A percentile compares a stretch with the other conserved stretches of the same genome.
Evolutionary conservation across 2,113 vertebrate genomes (phyloP).

Genomic region (Melanotaenia duboulayi): DNA sequence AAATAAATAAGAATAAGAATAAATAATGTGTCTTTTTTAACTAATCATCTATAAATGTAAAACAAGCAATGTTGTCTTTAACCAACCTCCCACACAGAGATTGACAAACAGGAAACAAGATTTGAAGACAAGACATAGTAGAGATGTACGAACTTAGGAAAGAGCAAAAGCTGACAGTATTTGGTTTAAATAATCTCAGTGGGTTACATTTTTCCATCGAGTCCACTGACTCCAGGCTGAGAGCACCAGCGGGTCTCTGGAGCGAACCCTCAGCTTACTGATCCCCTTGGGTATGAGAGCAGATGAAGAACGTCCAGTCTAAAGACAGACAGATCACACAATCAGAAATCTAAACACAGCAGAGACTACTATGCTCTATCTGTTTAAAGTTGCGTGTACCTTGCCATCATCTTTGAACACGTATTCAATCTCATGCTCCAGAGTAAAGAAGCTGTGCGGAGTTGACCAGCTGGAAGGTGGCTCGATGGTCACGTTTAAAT

Average conservation of each 20-base stretch:
- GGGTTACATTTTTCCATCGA: conserved; percentile 80
- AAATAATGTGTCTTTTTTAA: neutral
- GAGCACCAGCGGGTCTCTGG: conserved; percentile 75
- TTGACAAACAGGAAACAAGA: conserved; percentile 19
- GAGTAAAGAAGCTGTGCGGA: conserved; percentile 81
- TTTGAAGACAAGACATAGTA: neutral
- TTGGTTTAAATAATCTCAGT: conserved; percentile 39
- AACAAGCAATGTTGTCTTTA: neutral
- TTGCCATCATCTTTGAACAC: conserved; percentile 58
- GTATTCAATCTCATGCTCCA: conserved; percentile 81
- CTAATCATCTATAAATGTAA: neutral
- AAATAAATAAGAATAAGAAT: conserved; percentile 5
- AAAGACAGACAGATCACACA: conserved; percentile 4
- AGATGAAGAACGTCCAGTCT: conserved; percentile 33
- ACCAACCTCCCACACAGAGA: neutral
- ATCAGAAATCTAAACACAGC: conserved; percentile 13
- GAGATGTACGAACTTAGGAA: conserved; percentile 11
- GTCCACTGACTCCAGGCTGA: conserved; percentile 83
- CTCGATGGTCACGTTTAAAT: conserved; percentile 62
- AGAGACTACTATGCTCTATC: neutral
- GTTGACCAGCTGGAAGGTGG: conserved; percentile 77
- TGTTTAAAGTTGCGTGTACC: conserved; percentile 48
- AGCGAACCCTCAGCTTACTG: conserved; percentile 75
- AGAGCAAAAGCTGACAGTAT: conserved; percentile 26
- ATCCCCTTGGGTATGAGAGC: conserved; percentile 53